A percentile compares a stretch with the other conserved stretches of the same genome.
These are phyloP conservation scores for Pongo abelii DNA, from an alignment of 2,113 vertebrate genomes.

Conservation along the genomic window DNA sequence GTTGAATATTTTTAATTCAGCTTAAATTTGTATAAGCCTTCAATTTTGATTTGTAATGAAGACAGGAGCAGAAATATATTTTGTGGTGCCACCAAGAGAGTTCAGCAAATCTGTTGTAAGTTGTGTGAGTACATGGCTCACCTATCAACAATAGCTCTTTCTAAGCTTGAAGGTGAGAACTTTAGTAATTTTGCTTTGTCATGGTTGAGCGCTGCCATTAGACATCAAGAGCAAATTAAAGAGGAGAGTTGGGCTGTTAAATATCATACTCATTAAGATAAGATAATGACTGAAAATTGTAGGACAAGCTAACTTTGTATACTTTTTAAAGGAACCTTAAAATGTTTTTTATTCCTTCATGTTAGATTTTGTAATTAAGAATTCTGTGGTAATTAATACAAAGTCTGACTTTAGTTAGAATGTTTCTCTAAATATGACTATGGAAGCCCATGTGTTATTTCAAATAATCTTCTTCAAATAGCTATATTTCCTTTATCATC, in stretches of 20 bases:
- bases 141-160: constrained; percentile 75
- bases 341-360: constrained; percentile 52
- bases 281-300: neutral
- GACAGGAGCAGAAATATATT: neutral
- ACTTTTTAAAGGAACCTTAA: neutral
- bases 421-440: neutral
- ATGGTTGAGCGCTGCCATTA: constrained; percentile 67
- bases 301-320: neutral
- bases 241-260: neutral
- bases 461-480: constrained; percentile 51
- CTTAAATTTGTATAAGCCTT: constrained; percentile 54
- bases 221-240: constrained; percentile 62
- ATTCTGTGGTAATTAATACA: constrained; percentile 47
- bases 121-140: constrained; percentile 59
- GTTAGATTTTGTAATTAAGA: constrained; percentile 66
- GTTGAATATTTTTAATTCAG: constrained; percentile 69
- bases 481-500: constrained; percentile 53
- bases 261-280: neutral
- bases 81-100: constrained; percentile 37
- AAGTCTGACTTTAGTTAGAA: neutral
- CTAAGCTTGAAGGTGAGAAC: constrained; percentile 62
- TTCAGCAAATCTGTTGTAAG: constrained; percentile 64
- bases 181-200: constrained; percentile 72
- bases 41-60: constrained; percentile 59
- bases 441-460: constrained; percentile 52